Evolutionary conservation across 92 coral and sea anemone species (phyloP).

Genomic region (Zoanthus sociatus): DNA sequence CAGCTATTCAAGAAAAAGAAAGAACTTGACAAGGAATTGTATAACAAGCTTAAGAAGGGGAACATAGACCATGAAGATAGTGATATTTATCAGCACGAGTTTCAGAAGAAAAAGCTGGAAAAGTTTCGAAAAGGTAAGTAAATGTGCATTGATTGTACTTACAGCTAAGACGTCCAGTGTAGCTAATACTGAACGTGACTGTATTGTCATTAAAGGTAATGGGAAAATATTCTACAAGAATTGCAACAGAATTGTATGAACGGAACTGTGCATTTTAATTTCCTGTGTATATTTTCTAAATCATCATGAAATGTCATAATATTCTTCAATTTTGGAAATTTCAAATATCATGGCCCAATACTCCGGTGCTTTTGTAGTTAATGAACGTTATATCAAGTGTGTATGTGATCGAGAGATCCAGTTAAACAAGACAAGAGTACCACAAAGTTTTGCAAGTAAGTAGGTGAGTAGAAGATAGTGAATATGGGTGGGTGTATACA

Average conservation of each 20-base stretch:
- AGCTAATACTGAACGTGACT: background rate
- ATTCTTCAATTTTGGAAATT: background rate
- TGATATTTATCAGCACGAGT: constrained; percentile 32
- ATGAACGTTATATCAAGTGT: constrained; percentile 63
- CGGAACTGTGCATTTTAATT: constrained; percentile 29
- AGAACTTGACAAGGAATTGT: no score
- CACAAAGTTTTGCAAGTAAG: constrained; percentile 58
- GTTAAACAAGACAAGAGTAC: constrained; percentile 58
- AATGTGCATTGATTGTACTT: constrained; percentile 38
- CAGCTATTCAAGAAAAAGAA: no score
- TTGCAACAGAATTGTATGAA: constrained; percentile 50
- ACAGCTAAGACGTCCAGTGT: constrained; percentile 38
- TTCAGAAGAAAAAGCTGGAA: constrained; percentile 46
- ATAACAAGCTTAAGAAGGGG: constrained; percentile 42
- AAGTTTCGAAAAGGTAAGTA: constrained; percentile 38
- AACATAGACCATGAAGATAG: constrained; percentile 38
- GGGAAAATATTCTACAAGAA: constrained; percentile 42
- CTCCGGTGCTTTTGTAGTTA: constrained; percentile 50
- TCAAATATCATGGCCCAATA: constrained; percentile 9
- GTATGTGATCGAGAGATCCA: constrained; percentile 52
- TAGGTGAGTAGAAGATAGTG: constrained; percentile 27
- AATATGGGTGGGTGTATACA: constrained; percentile 42
- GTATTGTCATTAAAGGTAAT: constrained; percentile 35
- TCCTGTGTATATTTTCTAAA: constrained; percentile 27
- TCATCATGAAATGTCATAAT: constrained; percentile 23